Conservation (phyloP, 2,113 vertebrate species). For the Halichoerus grypus region DNA sequence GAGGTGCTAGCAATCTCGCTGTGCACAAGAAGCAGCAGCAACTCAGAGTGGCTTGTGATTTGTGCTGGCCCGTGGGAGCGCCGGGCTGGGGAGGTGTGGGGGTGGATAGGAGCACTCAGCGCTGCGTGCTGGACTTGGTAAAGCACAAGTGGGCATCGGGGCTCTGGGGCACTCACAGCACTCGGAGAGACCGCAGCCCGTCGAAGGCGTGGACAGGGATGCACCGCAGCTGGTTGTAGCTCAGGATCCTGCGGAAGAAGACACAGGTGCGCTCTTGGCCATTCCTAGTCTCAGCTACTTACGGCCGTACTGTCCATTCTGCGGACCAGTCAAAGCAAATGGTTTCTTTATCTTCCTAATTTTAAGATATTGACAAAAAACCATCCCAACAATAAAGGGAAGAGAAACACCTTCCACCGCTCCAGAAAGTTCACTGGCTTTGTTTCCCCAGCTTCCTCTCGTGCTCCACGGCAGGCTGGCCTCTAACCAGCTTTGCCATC, state of each 20-base stretch:
- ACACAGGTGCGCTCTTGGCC: background rate
- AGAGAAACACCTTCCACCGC: background rate
- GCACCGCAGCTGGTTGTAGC: constrained; percentile 97
- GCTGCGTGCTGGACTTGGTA: background rate
- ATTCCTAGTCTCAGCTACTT: background rate
- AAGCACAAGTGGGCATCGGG: fast-evolving
- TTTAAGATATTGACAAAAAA: constrained; percentile 19
- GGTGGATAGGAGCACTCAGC: background rate
- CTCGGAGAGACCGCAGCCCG: constrained; percentile 94
- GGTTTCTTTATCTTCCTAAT: background rate
- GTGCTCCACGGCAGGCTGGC: background rate
- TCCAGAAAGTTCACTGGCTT: background rate
- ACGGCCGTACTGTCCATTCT: fast-evolving
- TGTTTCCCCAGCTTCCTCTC: fast-evolving
- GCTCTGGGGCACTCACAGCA: constrained; percentile 93
- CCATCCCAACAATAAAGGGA: background rate
- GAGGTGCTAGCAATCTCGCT: fast-evolving
- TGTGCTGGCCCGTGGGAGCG: background rate
- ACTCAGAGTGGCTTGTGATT: background rate
- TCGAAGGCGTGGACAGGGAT: constrained; percentile 95
- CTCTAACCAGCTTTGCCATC: background rate
- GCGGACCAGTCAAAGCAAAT: background rate
- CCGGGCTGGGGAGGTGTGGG: constrained; percentile 22
- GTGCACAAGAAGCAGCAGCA: background rate
- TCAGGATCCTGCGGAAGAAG: constrained; percentile 92